A percentile compares a stretch with the other conserved stretches of the same genome.
Conservation (phyloP, 2,888 invertebrate genomes). For the Rambutsinella grinnellia region DNA sequence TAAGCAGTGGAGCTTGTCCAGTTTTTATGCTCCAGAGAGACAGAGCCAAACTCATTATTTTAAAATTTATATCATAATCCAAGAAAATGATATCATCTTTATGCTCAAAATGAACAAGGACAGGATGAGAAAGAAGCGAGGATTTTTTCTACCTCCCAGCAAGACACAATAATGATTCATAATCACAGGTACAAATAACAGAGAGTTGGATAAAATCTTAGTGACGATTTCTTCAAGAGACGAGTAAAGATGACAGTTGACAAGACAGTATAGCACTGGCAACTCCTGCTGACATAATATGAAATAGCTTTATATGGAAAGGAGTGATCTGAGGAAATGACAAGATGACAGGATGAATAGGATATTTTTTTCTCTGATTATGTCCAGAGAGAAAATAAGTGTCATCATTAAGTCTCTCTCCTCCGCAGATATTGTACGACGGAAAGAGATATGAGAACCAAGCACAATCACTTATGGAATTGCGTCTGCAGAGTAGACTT, state of each 20-base stretch:
- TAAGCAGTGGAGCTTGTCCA: too few relatives aligned
- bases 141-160: constrained; percentile 41
- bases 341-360: constrained; percentile 58
- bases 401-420: constrained; percentile 46
- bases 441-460: constrained; percentile 7
- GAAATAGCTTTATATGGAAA: constrained; percentile 60
- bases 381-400: constrained; percentile 43
- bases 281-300: constrained; percentile 29
- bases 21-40: too few relatives aligned
- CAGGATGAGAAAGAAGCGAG: too few relatives aligned
- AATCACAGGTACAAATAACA: too few relatives aligned
- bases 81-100: too few relatives aligned
- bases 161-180: constrained; percentile 41
- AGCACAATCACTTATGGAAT: background rate
- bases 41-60: too few relatives aligned
- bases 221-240: too few relatives aligned
- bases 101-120: too few relatives aligned
- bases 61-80: too few relatives aligned
- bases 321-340: constrained; percentile 56
- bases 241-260: too few relatives aligned
- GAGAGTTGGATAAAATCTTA: too few relatives aligned
- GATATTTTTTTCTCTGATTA: too few relatives aligned
- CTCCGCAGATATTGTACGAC: constrained; percentile 25
- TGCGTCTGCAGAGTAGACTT: constrained; percentile 14
- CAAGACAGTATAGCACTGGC: background rate